Base-by-base conservation (phyloP, 2,888 invertebrate genomes). In the Xestia sexstrigata region DNA sequence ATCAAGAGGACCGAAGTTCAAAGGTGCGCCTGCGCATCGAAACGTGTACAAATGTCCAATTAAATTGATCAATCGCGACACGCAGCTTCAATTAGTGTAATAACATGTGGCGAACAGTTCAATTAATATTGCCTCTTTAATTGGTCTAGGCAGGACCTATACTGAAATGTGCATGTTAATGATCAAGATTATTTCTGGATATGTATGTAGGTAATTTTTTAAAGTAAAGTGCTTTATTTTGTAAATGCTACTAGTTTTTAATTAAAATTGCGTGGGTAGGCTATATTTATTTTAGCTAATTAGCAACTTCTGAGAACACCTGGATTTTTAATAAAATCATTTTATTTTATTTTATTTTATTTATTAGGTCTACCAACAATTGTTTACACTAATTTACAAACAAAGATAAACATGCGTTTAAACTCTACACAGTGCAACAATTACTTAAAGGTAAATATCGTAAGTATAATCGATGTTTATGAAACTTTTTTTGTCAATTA, bases 41-140 rank as follows among this genome's bases (percentile, higher is more conserved):
- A 83, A 87, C 88, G 89, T 89, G 84, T 87, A 92, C 86, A 87
- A 90, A 90, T 88, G 88, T 84, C 89, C 91, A 91, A 92, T 92
- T 92, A 92, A 89, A 88, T 86, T 90, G 89, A 91, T 87, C 84
- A 83, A 90, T 88, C 74, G 83, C 74, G 87, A 86, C 84, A 91
- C 73, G 86, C 80, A 86, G 86, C 86, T 89, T 89, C 91, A 90
- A 92, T 91, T 92, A 92, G 90, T 86, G 88, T 79, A 85, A 87
- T 82, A 78, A 79, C 83, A 81, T 78, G 68, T 75, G 63, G 84
- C 65, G 67, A 78, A 83, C 82, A 70, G 82, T 82, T 80, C 83
- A 87, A 90, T 90, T 89, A 88, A 84, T 89, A 88, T 84, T 72
- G 70, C 58, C 76, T 35, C 26, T 75, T 83, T 85, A 86, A 88